Base-by-base conservation (phyloP, 2,888 invertebrate genomes). In the Apodemia hepburni region DNA sequence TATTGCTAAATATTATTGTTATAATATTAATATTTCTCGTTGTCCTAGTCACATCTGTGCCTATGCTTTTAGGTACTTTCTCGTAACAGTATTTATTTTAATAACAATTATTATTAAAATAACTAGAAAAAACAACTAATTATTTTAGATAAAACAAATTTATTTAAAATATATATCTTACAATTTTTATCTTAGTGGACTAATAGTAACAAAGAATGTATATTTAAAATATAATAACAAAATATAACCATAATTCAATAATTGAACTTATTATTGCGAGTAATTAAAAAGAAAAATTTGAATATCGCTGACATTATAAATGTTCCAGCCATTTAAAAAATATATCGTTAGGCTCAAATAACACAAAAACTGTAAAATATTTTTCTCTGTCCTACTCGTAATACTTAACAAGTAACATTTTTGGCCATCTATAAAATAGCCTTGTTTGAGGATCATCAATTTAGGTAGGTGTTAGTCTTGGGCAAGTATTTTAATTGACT, bases 71-170 rank as follows among this genome's bases (percentile, higher is more conserved):
- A 0, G 12, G 42, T 3, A 15, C 12, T 12, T 42, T 15, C 15
- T 12, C 12, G 42, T 15, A 5, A 5, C 15, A 5, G 42, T 15
- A 15, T 12, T 42, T 42, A 42, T 15, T 42, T 42, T 4, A 42
- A 15, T 42, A 5, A 42, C 15, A 42, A 15, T 42, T 5, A 42
- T 15, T 42, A 42, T 5, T 5, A 42, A n/a, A n/a, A n/a, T 6
- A 1, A 42, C 42, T 42, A 42, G 15, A 61, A 29, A 29, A 38
- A 22, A 22, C 18, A 58, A 22, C 12, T 9, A 61, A 69, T 61
- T 64, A 60, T 42, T 61, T 3, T 59, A 58, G 47, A 65, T 45
- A 33, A 61, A 61, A 63, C 38, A 58, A 58, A 35, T 58, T 58
- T 58, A 58, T 38, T 59, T 59, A 59, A 59, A 59, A 49, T 63